A percentile compares a stretch with the other conserved stretches of the same genome.
phyloP scores from a whole-genome alignment of 2,113 vertebrate species.

The Oreochromis niloticus region DNA sequence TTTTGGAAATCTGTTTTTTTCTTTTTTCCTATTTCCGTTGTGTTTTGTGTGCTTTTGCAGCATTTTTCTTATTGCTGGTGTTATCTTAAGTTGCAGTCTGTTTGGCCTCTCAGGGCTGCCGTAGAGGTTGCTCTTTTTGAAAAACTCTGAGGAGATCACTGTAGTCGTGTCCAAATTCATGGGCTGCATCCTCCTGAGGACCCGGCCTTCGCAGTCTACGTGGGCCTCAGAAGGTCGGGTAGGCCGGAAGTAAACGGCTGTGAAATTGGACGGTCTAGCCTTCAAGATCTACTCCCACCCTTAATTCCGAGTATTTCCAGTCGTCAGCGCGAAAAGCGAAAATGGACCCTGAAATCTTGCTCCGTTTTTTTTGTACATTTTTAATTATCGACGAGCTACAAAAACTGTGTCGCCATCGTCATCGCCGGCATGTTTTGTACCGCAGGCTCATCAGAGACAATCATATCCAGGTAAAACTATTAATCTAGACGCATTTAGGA shows the following conservation, averaged over 20 bases:
- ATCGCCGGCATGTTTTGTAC: rapidly evolving
- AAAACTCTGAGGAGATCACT: no score
- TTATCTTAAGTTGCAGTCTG: no score
- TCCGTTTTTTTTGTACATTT: background rate
- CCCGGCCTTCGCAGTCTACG: background rate
- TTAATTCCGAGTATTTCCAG: background rate
- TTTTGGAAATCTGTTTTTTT: no score
- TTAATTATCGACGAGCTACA: background rate
- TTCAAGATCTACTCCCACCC: background rate
- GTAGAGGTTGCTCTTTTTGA: no score
- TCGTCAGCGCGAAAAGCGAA: rapidly evolving
- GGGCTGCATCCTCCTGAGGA: no score
- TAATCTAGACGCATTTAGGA: rapidly evolving
- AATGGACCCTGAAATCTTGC: background rate
- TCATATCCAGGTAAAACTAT: background rate
- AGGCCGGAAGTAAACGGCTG: no score
- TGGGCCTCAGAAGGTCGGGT: background rate
- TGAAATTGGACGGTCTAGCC: background rate
- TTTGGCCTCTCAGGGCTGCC: no score
- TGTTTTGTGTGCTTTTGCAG: no score
- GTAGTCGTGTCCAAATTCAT: no score
- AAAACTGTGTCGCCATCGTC: rapidly evolving
- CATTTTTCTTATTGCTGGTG: no score
- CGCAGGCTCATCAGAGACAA: background rate
- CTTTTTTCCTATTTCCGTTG: no score